These are phyloP conservation scores for Spodoptera littoralis DNA, from an alignment of 2,888 invertebrate genomes.

Conservation along the genomic window DNA sequence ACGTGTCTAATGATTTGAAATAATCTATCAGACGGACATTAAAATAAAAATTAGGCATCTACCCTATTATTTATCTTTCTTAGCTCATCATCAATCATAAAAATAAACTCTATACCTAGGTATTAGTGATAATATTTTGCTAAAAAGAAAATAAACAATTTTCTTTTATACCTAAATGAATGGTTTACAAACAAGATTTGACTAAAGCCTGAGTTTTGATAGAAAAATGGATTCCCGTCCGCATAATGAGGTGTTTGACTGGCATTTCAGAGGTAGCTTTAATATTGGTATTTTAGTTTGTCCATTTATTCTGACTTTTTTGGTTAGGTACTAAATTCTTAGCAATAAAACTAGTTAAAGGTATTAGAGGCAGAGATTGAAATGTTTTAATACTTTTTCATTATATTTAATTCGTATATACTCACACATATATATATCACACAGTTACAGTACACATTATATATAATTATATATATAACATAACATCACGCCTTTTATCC, in stretches of 20 bases:
- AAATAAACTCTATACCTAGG: no score
- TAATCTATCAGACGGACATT: no score
- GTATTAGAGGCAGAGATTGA: not conserved
- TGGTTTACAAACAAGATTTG: conserved; percentile 10
- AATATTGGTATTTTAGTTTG: conserved; percentile 5
- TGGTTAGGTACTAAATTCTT: not conserved
- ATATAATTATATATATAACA: no score
- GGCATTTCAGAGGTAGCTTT: conserved; percentile 19
- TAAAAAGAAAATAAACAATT: conserved; percentile 21
- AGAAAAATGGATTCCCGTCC: conserved; percentile 20
- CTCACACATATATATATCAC: no score
- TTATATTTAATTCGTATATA: no score
- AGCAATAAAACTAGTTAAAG: not conserved
- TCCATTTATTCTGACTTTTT: conserved; percentile 4
- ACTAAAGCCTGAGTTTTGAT: conserved; percentile 13
- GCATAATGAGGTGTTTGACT: conserved; percentile 45
- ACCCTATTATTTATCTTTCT: no score
- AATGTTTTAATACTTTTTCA: no score
- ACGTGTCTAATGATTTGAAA: no score
- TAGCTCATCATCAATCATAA: no score
- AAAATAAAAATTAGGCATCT: no score
- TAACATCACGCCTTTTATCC: no score
- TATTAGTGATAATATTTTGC: not conserved
- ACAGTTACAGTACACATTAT: no score
- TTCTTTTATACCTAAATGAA: conserved; percentile 23